Evolutionary conservation across 1,140 invertebrate genomes (phyloP).

Genomic region (Bombyx mori): DNA sequence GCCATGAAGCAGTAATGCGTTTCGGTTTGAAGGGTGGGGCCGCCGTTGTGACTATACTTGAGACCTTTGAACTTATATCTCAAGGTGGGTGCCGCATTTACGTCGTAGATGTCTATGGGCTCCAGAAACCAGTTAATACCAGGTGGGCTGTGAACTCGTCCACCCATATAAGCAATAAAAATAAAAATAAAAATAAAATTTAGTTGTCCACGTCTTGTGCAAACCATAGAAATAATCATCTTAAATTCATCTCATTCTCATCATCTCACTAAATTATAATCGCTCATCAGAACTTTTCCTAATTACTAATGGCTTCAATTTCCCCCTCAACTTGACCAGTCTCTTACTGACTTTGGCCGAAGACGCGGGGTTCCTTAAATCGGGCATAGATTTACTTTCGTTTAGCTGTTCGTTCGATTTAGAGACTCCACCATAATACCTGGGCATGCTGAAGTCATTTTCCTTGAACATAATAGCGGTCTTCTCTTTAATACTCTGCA

Average conservation of each 20-base stretch:
- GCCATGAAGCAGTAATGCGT: too few species aligned
- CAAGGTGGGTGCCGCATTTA: too few species aligned
- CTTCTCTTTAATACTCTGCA: conserved; percentile 60
- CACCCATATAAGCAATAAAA: too few species aligned
- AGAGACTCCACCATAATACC: conserved; percentile 50
- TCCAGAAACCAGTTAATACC: too few species aligned
- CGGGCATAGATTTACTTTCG: conserved; percentile 68
- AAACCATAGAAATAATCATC: neutral
- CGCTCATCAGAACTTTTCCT: conserved; percentile 62
- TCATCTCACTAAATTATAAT: conserved; percentile 19
- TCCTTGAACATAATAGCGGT: conserved; percentile 50
- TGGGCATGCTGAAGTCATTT: conserved; percentile 66
- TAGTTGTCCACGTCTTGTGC: neutral
- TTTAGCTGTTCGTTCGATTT: conserved; percentile 34
- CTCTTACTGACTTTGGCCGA: conserved; percentile 57
- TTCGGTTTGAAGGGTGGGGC: too few species aligned
- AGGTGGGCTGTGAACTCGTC: too few species aligned
- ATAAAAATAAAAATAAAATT: neutral
- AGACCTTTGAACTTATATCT: too few species aligned
- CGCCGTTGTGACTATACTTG: too few species aligned
- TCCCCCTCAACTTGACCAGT: conserved; percentile 56
- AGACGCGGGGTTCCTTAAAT: conserved; percentile 46
- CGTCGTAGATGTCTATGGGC: too few species aligned
- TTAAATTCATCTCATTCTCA: too few species aligned
- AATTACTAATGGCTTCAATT: conserved; percentile 65